Conservation (phyloP, 2,888 invertebrate genomes). For the Synanthedon vespiformis region DNA sequence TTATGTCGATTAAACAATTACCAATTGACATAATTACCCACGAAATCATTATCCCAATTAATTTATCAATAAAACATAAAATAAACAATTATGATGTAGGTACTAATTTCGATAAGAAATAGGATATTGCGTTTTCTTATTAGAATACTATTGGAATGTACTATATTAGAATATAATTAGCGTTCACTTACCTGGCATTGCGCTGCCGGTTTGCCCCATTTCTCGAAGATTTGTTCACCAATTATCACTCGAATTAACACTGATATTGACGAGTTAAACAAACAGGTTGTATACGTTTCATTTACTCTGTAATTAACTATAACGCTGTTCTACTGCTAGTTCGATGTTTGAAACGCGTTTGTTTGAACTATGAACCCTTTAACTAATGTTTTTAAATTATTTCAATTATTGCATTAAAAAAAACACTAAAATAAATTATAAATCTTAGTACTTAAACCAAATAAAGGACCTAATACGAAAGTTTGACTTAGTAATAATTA, state of each 20-base stretch:
- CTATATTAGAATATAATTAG: not conserved
- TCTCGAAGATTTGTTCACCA: conserved; percentile 12
- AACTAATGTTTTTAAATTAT: conserved; percentile 13
- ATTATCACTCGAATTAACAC: conserved; percentile 14
- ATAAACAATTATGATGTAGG: too few species aligned
- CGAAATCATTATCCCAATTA: too few species aligned
- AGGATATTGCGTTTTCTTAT: not conserved
- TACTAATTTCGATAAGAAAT: too few species aligned
- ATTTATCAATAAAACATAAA: too few species aligned
- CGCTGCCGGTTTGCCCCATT: conserved; percentile 58
- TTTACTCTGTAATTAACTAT: conserved; percentile 8
- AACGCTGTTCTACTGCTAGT: conserved; percentile 16
- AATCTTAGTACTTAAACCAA: too few species aligned
- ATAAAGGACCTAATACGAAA: too few species aligned
- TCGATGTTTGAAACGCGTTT: conserved; percentile 9
- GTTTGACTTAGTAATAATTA: conserved; percentile 10
- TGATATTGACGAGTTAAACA: conserved; percentile 20
- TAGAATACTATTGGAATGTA: conserved; percentile 18
- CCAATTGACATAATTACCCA: too few species aligned
- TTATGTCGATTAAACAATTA: too few species aligned
- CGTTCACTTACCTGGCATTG: conserved; percentile 51
- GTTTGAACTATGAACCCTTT: conserved; percentile 42
- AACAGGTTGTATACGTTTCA: conserved; percentile 16
- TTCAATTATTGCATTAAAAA: too few species aligned
- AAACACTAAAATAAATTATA: too few species aligned